A percentile compares a stretch with the other conserved stretches of the same genome.
Conservation (phyloP, 2,797 vertebrate genomes). For the Mormyrus hasselquistii region DNA sequence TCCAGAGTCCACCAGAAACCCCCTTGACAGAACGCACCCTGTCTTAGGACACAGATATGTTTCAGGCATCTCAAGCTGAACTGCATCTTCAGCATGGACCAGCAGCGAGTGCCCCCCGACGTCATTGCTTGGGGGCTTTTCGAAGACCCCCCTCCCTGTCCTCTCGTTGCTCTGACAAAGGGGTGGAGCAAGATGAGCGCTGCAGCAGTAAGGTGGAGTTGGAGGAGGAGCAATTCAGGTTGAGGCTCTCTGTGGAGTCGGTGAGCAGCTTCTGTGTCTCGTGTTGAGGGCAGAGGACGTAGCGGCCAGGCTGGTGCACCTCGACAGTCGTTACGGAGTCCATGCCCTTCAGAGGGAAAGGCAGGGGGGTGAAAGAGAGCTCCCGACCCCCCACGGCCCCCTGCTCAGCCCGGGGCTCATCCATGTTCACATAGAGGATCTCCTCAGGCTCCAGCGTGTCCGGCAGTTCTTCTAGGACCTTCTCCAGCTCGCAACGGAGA, state of each 20-base stretch:
- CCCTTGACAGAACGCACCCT: background rate
- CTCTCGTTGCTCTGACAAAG: conserved; percentile 25
- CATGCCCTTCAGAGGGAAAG: conserved; percentile 61
- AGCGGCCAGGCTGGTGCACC: conserved; percentile 72
- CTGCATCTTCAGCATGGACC: background rate
- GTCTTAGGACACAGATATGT: background rate
- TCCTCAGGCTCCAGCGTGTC: conserved; percentile 73
- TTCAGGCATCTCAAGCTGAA: background rate
- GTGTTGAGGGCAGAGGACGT: conserved; percentile 79
- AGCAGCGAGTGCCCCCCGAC: background rate
- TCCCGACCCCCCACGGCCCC: conserved; percentile 76
- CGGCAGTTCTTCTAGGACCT: conserved; percentile 74
- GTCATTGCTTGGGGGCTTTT: conserved; percentile 56
- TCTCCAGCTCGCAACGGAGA: conserved; percentile 73
- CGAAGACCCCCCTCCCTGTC: conserved; percentile 38
- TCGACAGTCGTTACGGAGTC: conserved; percentile 69
- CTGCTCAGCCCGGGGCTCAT: conserved; percentile 66
- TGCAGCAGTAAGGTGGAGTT: conserved; percentile 50
- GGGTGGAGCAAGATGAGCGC: conserved; percentile 49
- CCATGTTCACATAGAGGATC: conserved; percentile 91
- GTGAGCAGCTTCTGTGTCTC: conserved; percentile 59
- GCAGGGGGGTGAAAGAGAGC: conserved; percentile 32
- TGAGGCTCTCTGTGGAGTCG: conserved; percentile 64
- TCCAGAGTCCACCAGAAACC: background rate
- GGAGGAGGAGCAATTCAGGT: conserved; percentile 52